Evolutionary conservation across 1,140 invertebrate species (phyloP), one percentile per base, ranked within the genome.

Genomic region (Pristionchus pacificus): DNA sequence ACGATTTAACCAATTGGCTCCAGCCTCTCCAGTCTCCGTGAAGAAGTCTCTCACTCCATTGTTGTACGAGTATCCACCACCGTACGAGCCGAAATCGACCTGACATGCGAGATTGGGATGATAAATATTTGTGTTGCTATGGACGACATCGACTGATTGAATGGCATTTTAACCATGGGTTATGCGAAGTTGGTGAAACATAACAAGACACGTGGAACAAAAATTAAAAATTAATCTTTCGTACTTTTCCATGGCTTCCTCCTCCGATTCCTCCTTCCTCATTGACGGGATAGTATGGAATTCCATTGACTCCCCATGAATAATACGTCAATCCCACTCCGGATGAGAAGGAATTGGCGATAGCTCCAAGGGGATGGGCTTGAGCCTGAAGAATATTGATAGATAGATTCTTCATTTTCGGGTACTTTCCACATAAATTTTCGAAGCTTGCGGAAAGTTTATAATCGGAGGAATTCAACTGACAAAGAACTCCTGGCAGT

Each of bases 1-100:
- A n/a, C n/a, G n/a, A n/a, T n/a, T n/a, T 64, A 74, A 78, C 77
- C 77, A 78, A 74, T 78, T 78, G 1, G 68, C 77, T 24, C 77
- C 77, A 31, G 57, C 75, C 24, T 78, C 77, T n/a, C 62, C 64
- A 25, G 75, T 77, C 58, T 78, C 75, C 0, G 63, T 65, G 64
- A 68, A 78, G 59, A 71, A 78, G 55, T 78, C 77, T 49, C 75
- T 70, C 0, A 77, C 77, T 24, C 75, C 75, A 14, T 77, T 24
- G 32, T 74, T 77, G 65, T 77, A 75, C 2, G 76, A 76, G 25
- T 76, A 77, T 57, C 74, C 74, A 15, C 77, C 77, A 65, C 77
- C 77, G 71, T 72, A 78, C 24, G 75, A 66, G 15, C 77, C 77
- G 29, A 77, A 78, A 57, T 78, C 77, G 3, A 73, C 29, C 29